A percentile compares a stretch with the other conserved stretches of the same genome.
These are phyloP conservation scores for Xenentodon cancila DNA, from an alignment of 2,797 vertebrate genomes.

Conservation along the genomic window DNA sequence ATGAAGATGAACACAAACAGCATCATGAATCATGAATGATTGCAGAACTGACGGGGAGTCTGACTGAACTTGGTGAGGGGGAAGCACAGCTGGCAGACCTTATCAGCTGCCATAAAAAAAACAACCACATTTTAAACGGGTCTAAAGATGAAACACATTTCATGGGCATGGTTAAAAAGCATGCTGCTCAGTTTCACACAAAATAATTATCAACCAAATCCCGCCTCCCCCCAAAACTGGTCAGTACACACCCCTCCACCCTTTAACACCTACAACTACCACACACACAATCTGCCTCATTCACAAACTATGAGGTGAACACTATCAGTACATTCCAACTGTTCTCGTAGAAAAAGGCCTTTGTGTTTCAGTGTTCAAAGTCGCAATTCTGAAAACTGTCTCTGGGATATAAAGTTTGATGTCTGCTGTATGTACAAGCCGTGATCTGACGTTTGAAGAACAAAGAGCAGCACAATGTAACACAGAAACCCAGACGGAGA, in stretches of 20 bases:
- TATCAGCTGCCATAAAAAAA: slow-evolving; percentile 60
- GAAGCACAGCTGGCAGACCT: slow-evolving; percentile 22
- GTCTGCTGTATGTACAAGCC: slow-evolving; percentile 55
- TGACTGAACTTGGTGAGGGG: slow-evolving; percentile 22
- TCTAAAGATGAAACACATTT: slow-evolving; percentile 66
- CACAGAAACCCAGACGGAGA: slow-evolving; percentile 51
- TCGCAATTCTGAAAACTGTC: slow-evolving; percentile 53
- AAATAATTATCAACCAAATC: slow-evolving; percentile 57
- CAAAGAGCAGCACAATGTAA: slow-evolving; percentile 55
- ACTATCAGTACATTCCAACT: slow-evolving; percentile 69
- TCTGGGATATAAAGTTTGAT: slow-evolving; percentile 56
- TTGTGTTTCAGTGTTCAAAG: slow-evolving; percentile 53
- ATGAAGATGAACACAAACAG: slow-evolving; percentile 22
- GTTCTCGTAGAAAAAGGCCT: slow-evolving; percentile 57
- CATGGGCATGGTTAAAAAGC: slow-evolving; percentile 70
- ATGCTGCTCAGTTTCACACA: slow-evolving; percentile 75
- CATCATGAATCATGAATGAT: slow-evolving; percentile 11
- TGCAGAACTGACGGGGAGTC: slow-evolving; percentile 18
- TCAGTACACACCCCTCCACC: slow-evolving; percentile 36
- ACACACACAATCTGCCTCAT: slow-evolving; percentile 40
- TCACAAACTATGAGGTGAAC: slow-evolving; percentile 54
- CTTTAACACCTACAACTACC: slow-evolving; percentile 42
- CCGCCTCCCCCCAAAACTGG: slow-evolving; percentile 7
- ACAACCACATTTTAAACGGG: slow-evolving; percentile 70
- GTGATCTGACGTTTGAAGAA: slow-evolving; percentile 54